These are phyloP conservation scores for Marasmarcha lunaedactyla DNA, from an alignment of 2,888 invertebrate species.

Conservation along the genomic window DNA sequence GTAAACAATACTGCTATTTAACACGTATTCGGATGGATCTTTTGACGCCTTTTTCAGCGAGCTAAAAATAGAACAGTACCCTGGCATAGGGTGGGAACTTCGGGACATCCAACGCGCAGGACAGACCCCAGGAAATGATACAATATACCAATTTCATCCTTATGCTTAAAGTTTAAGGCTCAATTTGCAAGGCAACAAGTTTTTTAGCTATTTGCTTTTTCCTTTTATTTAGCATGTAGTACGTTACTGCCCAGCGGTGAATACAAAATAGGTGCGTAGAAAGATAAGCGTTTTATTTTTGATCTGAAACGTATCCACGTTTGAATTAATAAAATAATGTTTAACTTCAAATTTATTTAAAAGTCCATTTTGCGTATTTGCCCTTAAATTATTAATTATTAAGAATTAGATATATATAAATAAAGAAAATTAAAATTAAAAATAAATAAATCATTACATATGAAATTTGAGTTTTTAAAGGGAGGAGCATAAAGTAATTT, in stretches of 20 bases:
- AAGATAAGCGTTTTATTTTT: neutral
- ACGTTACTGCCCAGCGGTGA: neutral
- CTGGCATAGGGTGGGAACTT: conserved; percentile 1
- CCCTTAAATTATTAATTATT: no score
- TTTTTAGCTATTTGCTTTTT: neutral
- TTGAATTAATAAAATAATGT: no score
- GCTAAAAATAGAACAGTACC: conserved; percentile 24
- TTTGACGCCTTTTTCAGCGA: conserved; percentile 25
- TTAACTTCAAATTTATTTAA: no score
- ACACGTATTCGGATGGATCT: neutral
- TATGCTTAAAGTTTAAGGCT: neutral
- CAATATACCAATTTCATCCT: conserved; percentile 1
- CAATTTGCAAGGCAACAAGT: neutral
- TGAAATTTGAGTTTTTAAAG: no score
- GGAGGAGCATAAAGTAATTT: no score
- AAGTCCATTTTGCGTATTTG: no score
- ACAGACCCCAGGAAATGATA: neutral
- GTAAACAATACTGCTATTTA: neutral
- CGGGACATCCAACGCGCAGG: neutral
- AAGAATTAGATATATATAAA: no score
- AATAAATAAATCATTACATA: no score
- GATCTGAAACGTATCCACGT: neutral
- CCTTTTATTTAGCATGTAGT: neutral
- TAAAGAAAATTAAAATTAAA: no score
- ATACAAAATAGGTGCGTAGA: neutral